Percentiles rank a stretch among this genome's conserved stretches.
Conservation (phyloP, 1,140 invertebrate species). For the Aradophagus sp. region DNA sequence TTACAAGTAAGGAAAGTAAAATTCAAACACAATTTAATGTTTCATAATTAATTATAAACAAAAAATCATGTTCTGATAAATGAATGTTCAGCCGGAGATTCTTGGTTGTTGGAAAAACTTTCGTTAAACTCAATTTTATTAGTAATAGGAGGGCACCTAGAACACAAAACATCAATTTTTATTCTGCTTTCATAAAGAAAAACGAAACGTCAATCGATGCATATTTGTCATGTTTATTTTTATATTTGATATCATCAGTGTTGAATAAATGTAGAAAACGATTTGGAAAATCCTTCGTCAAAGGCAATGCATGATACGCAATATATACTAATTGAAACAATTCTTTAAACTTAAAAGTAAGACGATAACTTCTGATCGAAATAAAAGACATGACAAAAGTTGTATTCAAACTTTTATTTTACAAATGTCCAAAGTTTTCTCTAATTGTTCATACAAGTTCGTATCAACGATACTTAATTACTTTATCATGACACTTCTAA, state of each 20-base stretch:
- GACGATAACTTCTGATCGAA: conserved; percentile 18
- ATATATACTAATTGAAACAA: conserved; percentile 47
- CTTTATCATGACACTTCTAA: conserved; percentile 44
- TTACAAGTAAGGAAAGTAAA: too few relatives aligned
- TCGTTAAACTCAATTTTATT: conserved; percentile 3
- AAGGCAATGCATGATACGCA: conserved; percentile 56
- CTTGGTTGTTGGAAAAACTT: too few relatives aligned
- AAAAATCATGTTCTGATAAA: too few relatives aligned
- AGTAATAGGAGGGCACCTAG: background rate
- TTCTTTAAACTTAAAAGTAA: conserved; percentile 36
- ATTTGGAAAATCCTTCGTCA: conserved; percentile 9
- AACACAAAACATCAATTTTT: conserved; percentile 13
- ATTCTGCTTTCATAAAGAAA: too few relatives aligned
- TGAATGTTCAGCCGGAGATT: too few relatives aligned
- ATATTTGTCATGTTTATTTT: too few relatives aligned
- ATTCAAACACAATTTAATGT: too few relatives aligned
- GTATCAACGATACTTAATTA: conserved; percentile 44
- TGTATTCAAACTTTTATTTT: conserved; percentile 55
- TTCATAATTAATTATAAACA: too few relatives aligned
- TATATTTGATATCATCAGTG: conserved; percentile 32
- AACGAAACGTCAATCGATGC: too few relatives aligned
- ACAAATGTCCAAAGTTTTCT: conserved; percentile 46
- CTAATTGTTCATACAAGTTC: conserved; percentile 46
- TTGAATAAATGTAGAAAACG: conserved; percentile 22
- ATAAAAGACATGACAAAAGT: conserved; percentile 48